Percentiles rank a stretch among this genome's conserved stretches.
These are phyloP conservation scores for Mantis religiosa DNA, from an alignment of 2,888 invertebrate species.

Conservation along the genomic window DNA sequence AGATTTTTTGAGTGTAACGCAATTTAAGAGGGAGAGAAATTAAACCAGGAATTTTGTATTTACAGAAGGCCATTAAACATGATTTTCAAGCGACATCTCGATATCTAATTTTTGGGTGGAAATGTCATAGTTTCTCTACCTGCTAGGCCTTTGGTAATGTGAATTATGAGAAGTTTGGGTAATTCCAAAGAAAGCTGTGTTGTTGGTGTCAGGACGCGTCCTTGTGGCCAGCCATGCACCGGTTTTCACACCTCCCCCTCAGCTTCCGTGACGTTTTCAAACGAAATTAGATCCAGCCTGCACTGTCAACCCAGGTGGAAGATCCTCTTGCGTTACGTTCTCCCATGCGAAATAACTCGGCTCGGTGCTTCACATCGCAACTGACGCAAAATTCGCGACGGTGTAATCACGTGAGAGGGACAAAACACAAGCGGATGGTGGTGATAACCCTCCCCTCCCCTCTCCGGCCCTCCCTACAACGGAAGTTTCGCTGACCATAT, in stretches of 20 bases:
- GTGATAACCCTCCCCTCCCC: background rate
- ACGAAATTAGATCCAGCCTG: background rate
- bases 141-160: too few relatives aligned
- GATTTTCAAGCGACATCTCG: too few relatives aligned
- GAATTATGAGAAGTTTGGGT: too few relatives aligned
- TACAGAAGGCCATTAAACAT: too few relatives aligned
- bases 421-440: background rate
- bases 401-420: background rate
- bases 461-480: background rate
- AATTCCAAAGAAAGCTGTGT: too few relatives aligned
- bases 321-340: background rate
- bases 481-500: background rate
- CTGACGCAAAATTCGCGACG: background rate
- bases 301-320: background rate
- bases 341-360: background rate
- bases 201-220: background rate
- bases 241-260: background rate
- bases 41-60: too few relatives aligned
- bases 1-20: too few relatives aligned
- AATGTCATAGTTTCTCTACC: too few relatives aligned
- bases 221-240: background rate
- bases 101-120: too few relatives aligned
- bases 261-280: background rate
- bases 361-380: background rate
- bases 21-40: too few relatives aligned